Conservation (phyloP, 2,888 invertebrate species). For the Hemithea aestivaria region DNA sequence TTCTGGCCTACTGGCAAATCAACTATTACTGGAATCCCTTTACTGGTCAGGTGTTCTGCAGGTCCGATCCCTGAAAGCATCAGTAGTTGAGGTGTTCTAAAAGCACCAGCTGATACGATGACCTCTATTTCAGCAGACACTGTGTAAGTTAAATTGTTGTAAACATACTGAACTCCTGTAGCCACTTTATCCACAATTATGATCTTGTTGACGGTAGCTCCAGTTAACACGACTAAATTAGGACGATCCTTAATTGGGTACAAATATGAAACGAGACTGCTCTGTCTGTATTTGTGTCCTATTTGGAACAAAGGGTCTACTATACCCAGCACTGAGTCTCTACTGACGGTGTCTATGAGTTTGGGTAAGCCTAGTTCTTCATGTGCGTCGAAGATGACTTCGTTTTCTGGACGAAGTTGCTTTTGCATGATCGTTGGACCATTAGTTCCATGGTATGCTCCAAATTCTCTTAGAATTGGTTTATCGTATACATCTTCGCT, state of each 20-base stretch:
- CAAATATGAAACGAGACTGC: conserved; percentile 31
- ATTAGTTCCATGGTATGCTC: conserved; percentile 27
- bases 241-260: conserved; percentile 22
- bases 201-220: conserved; percentile 32
- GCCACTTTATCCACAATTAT: conserved; percentile 38
- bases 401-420: conserved; percentile 16
- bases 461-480: conserved; percentile 19
- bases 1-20: too few species aligned
- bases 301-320: conserved; percentile 28
- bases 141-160: conserved; percentile 17
- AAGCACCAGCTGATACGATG: conserved; percentile 40
- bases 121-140: conserved; percentile 36
- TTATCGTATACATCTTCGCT: conserved; percentile 36
- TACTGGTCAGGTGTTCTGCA: conserved; percentile 25
- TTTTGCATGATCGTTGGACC: conserved; percentile 33
- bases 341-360: conserved; percentile 29
- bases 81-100: conserved; percentile 39
- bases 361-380: conserved; percentile 26
- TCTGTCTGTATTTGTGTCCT: conserved; percentile 21
- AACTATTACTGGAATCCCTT: conserved; percentile 29
- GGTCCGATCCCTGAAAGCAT: conserved; percentile 49
- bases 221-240: conserved; percentile 33
- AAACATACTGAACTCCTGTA: conserved; percentile 33
- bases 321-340: conserved; percentile 26
- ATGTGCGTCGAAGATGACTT: conserved; percentile 25